Evolutionary conservation across 1,140 invertebrate genomes (phyloP), one percentile per base, ranked within the genome.

Genomic region (Papilio helenus): DNA sequence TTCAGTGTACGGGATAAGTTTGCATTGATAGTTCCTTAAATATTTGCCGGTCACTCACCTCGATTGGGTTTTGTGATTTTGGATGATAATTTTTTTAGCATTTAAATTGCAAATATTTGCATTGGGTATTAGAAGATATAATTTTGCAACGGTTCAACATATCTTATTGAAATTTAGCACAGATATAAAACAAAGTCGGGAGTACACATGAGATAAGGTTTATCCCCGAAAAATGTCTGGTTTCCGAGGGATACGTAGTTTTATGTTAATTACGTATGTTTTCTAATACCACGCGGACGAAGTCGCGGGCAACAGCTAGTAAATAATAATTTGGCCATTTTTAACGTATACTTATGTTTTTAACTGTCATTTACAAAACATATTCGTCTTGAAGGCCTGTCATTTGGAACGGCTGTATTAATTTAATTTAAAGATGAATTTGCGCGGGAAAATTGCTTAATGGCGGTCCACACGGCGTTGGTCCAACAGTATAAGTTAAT

Each of bases 11-110:
- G 72, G 76, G 29, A 65, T 79, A 71, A 55, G 74, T 79, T 79
- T 82, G 74, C 72, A 81, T 83, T 81, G 39, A 77, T 34, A n/a
- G 20, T 20, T 77, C 39, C 26, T 39, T 58, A 76, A 81, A 76
- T 68, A 34, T 80, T 81, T 71, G 80, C 51, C 80, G 90, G 91
- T 91, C 88, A 87, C 65, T 88, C 84, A 91, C 89, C 91, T 84
- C 86, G 80, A 83, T 87, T 88, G 87, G 88, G 79, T 83, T 86
- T 39, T 82, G 85, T 84, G 84, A 86, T 79, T 85, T 85, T 84
- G 78, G 78, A 76, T 72, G 73, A 74, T 83, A 58, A 39, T 86
- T 87, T 87, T 87, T 88, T 82, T 71, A 26, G 7, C 10, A 49
- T 51, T 86, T 82, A 77, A 82, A 79, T 71, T 73, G 49, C 65